phyloP scores from a whole-genome alignment of 2,113 vertebrate genomes.

The Polypterus bichir region DNA sequence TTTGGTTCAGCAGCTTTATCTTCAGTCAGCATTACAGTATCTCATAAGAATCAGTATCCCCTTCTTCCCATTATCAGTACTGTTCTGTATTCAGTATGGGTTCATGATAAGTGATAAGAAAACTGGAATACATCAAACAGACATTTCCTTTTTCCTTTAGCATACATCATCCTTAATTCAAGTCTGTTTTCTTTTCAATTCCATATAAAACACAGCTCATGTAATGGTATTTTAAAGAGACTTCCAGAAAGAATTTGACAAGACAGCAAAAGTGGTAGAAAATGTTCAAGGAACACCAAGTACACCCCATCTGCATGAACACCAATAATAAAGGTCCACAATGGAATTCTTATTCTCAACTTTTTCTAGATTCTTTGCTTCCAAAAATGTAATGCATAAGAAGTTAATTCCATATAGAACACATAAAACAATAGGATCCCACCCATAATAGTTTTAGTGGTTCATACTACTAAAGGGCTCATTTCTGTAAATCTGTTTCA shows the following conservation, averaged over 20 bases:
- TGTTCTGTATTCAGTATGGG: not conserved
- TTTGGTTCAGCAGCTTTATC: conserved; percentile 6
- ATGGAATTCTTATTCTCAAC: no score
- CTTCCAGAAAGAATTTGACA: no score
- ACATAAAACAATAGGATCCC: no score
- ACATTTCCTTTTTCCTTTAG: not conserved
- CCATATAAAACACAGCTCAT: not conserved
- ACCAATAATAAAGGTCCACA: no score
- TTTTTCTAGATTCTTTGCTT: no score
- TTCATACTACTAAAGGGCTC: no score
- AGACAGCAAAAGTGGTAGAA: not conserved
- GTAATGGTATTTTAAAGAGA: no score
- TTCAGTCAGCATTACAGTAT: conserved; percentile 5
- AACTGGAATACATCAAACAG: not conserved
- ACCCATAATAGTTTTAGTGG: no score
- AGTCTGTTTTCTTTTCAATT: not conserved
- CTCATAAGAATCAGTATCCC: conserved; percentile 1
- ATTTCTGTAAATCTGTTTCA: no score
- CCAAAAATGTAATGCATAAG: no score
- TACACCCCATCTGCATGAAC: no score
- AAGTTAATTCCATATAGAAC: no score
- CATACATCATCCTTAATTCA: not conserved
- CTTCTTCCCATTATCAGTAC: not conserved
- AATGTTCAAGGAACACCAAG: not conserved
- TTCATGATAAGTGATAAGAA: not conserved